Evolutionary conservation across 2,888 invertebrate genomes (phyloP).

Genomic region (Cheilosia variabilis): DNA sequence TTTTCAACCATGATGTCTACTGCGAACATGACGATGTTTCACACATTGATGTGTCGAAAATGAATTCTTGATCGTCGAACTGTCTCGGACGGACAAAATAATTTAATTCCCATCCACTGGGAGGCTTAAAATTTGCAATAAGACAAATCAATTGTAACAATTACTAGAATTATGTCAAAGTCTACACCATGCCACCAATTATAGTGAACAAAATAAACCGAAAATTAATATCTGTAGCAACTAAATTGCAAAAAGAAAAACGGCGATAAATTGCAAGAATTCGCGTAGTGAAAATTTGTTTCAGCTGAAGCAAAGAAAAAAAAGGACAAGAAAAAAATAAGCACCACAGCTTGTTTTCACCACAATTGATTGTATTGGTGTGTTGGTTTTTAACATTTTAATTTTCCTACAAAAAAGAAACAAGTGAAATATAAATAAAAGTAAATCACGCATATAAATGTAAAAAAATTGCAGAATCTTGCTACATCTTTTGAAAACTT

Average conservation of each 20-base stretch:
- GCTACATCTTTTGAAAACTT: constrained; percentile 2
- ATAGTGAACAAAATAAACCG: constrained; percentile 35
- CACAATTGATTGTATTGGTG: constrained; percentile 48
- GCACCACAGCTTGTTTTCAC: constrained; percentile 62
- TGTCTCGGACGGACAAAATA: constrained; percentile 73
- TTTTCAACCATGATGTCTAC: constrained; percentile 58
- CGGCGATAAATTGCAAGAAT: constrained; percentile 62
- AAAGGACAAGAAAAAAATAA: constrained; percentile 51
- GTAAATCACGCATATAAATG: constrained; percentile 50
- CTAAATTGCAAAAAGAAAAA: constrained; percentile 38
- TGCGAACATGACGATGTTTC: constrained; percentile 65
- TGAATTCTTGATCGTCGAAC: constrained; percentile 67
- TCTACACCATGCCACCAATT: constrained; percentile 37
- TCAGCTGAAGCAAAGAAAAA: constrained; percentile 40
- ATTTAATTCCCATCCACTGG: constrained; percentile 56
- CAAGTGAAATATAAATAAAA: constrained; percentile 57
- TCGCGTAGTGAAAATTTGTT: constrained; percentile 69
- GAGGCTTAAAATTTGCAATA: constrained; percentile 57
- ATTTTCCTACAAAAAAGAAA: constrained; percentile 23
- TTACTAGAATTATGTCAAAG: constrained; percentile 33
- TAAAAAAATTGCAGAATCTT: constrained; percentile 49
- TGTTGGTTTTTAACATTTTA: constrained; percentile 38
- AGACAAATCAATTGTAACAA: constrained; percentile 49
- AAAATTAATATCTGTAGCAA: constrained; percentile 18
- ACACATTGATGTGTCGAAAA: constrained; percentile 71